Evolutionary conservation across 2,888 invertebrate species (phyloP).

Genomic region (Acrobasis repandana): DNA sequence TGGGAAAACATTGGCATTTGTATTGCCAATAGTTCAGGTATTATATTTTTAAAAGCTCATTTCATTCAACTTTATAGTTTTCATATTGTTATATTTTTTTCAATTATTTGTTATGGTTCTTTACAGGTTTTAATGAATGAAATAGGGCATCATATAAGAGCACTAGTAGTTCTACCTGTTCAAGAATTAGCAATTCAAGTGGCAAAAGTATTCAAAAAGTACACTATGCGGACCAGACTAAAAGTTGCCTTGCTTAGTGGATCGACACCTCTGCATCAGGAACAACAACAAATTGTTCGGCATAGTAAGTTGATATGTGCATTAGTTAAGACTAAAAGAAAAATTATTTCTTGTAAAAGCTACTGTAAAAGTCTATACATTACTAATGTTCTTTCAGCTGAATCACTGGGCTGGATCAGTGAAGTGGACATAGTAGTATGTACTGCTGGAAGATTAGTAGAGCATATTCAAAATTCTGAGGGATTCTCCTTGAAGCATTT

Average conservation of each 20-base stretch:
- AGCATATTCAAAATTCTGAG: slow-evolving; percentile 93
- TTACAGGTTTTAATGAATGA: slow-evolving; percentile 83
- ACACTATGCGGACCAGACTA: slow-evolving; percentile 85
- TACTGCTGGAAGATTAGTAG: slow-evolving; percentile 96
- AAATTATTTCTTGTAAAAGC: neutral
- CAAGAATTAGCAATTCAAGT: slow-evolving; percentile 96
- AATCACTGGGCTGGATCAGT: slow-evolving; percentile 82
- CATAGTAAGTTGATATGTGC: slow-evolving; percentile 55
- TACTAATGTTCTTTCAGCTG: slow-evolving; percentile 68
- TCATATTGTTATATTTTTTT: neutral
- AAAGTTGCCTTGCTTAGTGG: slow-evolving; percentile 88
- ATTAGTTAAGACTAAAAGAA: no score
- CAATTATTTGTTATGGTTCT: no score
- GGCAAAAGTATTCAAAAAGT: slow-evolving; percentile 89
- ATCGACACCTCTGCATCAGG: slow-evolving; percentile 85
- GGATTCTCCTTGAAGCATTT: slow-evolving; percentile 89
- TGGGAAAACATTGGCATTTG: slow-evolving; percentile 98
- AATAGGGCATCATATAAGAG: slow-evolving; percentile 87
- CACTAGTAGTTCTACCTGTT: slow-evolving; percentile 96
- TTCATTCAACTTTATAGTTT: neutral
- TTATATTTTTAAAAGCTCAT: slow-evolving; percentile 42
- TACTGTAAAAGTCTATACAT: neutral
- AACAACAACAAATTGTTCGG: slow-evolving; percentile 85
- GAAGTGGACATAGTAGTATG: slow-evolving; percentile 93
- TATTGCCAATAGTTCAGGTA: slow-evolving; percentile 93